Base-by-base conservation (phyloP, 2,113 vertebrate species). In the Hemiprocne comata region DNA sequence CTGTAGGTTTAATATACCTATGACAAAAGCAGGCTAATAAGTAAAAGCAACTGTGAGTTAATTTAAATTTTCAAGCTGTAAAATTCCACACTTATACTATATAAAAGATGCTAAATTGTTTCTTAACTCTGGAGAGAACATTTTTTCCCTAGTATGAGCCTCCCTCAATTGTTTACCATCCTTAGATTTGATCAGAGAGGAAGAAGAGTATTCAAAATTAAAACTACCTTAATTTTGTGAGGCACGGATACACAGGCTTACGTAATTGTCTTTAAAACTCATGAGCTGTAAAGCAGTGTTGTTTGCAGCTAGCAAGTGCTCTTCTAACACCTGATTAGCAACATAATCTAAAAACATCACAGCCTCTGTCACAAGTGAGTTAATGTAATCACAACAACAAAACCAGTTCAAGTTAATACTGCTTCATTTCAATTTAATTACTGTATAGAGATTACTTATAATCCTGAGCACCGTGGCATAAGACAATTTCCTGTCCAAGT, bases 111-210 rank as follows among this genome's bases (percentile, higher is more conserved):
- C 34, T 44, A 21, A 50, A 60, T 60, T 76, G 3, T 57, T 72
- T 72, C 14, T 9, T 69, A 31, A 24, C 34, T 80, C 3, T 31
- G 33, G 50, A 46, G 25, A 33, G 10, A 42, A 42, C 40, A 13
- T 29, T 29, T 53, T 33, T 29, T 19, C 4, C 4, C 6, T 13
- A 11, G 6, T 33, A 31, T 60, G n/a, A 67, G 7, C 17, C 21
- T 64, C 42, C n/a, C n/a, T n/a, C n/a, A n/a, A 21, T 12, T 87
- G 34, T 55, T 2, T 5, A 51, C 0, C 0, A 10, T 55, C 36
- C 9, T 44, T 77, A 38, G 28, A 84, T 72, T 74, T 83, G 36
- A 16, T 89, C 31, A 67, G 51, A 93, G 54, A 48, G 10, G 13
- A 61, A 66, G 33, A 82, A 74, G 14, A 46, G 3, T 61, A 53